A percentile compares a stretch with the other conserved stretches of the same genome.
Evolutionary conservation across 2,113 vertebrate species (phyloP).

Genomic region (Grammomys surdaster): DNA sequence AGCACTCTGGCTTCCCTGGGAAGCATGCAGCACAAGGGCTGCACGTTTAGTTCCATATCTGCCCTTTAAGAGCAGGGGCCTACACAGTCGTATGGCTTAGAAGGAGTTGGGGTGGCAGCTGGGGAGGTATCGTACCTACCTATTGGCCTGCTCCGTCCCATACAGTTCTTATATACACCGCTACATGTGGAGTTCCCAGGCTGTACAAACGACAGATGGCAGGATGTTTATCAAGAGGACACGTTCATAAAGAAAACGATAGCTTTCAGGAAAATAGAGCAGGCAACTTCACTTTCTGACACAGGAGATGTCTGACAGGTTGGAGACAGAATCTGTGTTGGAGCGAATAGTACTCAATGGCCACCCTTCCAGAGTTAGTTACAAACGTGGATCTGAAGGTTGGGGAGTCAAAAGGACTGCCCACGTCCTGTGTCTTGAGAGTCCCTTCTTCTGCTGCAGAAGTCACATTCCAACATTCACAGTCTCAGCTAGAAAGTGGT

Average conservation of each 20-base stretch:
- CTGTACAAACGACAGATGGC: conserved; percentile 84
- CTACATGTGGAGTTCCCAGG: conserved; percentile 84
- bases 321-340: not conserved
- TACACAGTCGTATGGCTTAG: not conserved
- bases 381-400: not conserved
- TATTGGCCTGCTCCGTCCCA: conserved; percentile 81
- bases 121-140: conserved; percentile 82
- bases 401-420: accelerated
- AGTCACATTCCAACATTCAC: not conserved
- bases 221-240: conserved; percentile 7
- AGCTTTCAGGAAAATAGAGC: not conserved
- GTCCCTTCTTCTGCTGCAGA: not conserved
- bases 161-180: conserved; percentile 93
- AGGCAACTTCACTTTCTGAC: not conserved
- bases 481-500: conserved; percentile 8
- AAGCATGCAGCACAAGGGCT: conserved; percentile 13
- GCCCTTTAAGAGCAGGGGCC: conserved; percentile 28
- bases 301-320: not conserved
- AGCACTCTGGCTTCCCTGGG: conserved; percentile 62
- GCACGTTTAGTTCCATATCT: conserved; percentile 10
- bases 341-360: not conserved
- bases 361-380: not conserved
- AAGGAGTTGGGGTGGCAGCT: not conserved
- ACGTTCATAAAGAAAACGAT: not conserved
- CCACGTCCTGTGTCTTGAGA: not conserved